Evolutionary conservation across 2,888 invertebrate genomes (phyloP).

Genomic region (Andrena dorsata): DNA sequence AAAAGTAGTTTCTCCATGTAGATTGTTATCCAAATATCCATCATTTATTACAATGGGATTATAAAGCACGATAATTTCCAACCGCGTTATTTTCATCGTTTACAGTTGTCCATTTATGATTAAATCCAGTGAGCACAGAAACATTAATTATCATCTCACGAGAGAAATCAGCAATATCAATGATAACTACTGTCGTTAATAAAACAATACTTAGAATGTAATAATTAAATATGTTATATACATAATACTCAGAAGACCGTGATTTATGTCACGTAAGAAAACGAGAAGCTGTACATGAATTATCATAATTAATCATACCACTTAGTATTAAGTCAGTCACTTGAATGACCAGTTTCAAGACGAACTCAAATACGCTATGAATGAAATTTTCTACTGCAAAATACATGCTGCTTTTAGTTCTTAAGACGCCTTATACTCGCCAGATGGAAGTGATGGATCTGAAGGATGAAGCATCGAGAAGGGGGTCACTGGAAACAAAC

Average conservation of each 20-base stretch:
- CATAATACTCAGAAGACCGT: neutral
- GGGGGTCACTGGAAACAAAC: constrained; percentile 78
- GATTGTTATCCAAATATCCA: neutral
- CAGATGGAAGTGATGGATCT: constrained; percentile 27
- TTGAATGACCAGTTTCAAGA: neutral
- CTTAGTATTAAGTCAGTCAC: no score
- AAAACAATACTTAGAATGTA: neutral
- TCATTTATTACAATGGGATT: neutral
- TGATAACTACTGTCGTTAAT: neutral
- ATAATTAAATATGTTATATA: no score
- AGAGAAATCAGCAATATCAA: constrained; percentile 11
- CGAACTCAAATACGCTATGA: neutral
- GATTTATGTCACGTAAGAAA: neutral
- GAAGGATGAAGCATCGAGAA: constrained; percentile 55
- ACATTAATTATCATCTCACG: neutral
- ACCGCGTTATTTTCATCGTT: constrained; percentile 36
- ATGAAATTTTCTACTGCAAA: no score
- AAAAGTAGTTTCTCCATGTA: constrained; percentile 12
- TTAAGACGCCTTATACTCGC: neutral
- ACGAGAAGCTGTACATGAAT: neutral
- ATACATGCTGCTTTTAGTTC: neutral
- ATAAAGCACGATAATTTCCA: neutral
- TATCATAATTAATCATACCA: neutral
- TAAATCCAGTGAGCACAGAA: neutral
- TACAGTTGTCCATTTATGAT: neutral